A percentile compares a stretch with the other conserved stretches of the same genome.
These are phyloP conservation scores for Chaetogeoica ovagalla DNA, from an alignment of 2,888 invertebrate genomes.

Conservation along the genomic window DNA sequence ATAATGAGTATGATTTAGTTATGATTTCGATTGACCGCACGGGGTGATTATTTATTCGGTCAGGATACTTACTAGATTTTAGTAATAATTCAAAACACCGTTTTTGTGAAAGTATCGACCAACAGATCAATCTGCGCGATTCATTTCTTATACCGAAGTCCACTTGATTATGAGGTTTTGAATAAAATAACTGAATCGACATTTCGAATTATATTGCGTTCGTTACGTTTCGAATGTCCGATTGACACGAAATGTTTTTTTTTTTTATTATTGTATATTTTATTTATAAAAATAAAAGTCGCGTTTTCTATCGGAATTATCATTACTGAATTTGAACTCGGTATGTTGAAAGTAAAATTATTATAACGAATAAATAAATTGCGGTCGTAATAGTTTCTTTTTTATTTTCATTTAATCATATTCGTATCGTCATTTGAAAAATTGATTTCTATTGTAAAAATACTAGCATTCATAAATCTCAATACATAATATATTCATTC, in stretches of 20 bases:
- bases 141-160: not conserved
- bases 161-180: not conserved
- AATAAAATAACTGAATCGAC: not conserved
- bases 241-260: not conserved
- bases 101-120: constrained; percentile 21
- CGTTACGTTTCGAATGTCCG: not conserved
- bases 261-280: no score
- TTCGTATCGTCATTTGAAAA: no score
- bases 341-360: no score
- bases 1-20: not conserved
- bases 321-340: no score
- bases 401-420: no score
- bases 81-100: not conserved
- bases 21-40: not conserved
- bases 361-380: no score
- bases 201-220: not conserved
- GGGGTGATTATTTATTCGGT: not conserved
- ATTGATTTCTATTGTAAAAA: no score
- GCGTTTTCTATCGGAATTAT: constrained; percentile 8
- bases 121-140: constrained; percentile 6
- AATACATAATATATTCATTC: no score
- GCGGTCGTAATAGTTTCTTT: no score
- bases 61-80: not conserved
- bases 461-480: no score
- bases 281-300: not conserved